These are phyloP conservation scores for Pseudochirops cupreus DNA, from an alignment of 2,797 vertebrate species.

Conservation along the genomic window DNA sequence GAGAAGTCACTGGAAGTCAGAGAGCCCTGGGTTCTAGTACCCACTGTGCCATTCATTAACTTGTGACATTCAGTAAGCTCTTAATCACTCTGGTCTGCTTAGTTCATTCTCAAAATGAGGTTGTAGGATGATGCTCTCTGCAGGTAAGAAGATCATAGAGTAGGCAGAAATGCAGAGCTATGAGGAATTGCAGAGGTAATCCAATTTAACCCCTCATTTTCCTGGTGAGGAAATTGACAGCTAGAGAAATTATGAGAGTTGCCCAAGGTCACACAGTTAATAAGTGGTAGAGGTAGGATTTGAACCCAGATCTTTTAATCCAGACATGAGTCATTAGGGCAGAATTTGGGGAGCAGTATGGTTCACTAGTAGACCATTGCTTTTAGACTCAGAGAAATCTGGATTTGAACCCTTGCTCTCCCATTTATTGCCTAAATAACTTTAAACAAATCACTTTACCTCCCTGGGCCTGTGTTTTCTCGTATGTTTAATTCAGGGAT, in stretches of 20 bases:
- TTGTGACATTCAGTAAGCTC: neutral
- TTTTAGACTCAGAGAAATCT: neutral
- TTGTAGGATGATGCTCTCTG: neutral
- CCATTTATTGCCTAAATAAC: conserved; percentile 39
- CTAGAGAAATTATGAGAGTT: neutral
- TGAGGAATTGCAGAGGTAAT: neutral
- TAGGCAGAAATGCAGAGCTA: neutral
- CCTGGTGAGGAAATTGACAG: neutral
- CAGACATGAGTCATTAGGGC: neutral
- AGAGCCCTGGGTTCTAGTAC: conserved; percentile 62
- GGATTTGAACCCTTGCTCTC: neutral
- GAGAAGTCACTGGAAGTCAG: conserved; percentile 55
- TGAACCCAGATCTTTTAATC: neutral
- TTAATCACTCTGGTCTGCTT: neutral
- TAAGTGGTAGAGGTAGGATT: neutral
- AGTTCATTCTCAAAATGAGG: neutral
- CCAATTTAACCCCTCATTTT: neutral
- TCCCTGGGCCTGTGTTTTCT: conserved; percentile 57
- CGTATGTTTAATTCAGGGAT: conserved; percentile 70
- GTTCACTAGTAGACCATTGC: neutral
- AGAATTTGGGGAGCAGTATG: neutral
- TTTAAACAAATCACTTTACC: conserved; percentile 64
- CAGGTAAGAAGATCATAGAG: neutral
- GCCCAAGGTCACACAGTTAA: neutral
- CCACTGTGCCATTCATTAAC: conserved; percentile 48